phyloP scores from a whole-genome alignment of 2,113 vertebrate species.

The Rhea americana region DNA sequence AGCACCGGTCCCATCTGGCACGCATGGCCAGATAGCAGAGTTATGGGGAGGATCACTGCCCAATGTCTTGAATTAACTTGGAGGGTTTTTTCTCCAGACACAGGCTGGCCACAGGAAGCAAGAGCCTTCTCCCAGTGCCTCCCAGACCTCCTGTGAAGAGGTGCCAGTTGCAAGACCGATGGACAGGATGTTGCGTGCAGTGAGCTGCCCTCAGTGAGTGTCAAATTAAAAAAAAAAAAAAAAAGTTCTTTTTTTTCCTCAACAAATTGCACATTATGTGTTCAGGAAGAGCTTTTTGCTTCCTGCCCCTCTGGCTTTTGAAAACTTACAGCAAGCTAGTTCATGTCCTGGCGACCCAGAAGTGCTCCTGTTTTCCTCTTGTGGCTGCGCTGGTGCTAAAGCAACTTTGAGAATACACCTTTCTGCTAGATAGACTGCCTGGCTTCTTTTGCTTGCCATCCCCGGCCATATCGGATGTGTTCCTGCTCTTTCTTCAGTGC shows the following conservation, averaged over 20 bases:
- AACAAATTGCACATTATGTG: not conserved
- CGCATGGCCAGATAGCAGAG: not conserved
- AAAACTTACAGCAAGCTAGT: not conserved
- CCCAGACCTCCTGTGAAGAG: not conserved
- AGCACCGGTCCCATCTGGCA: not conserved
- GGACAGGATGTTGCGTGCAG: not conserved
- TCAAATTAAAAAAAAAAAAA: too few species aligned
- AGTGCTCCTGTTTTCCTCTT: not conserved
- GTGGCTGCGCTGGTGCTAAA: not conserved
- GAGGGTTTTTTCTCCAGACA: not conserved
- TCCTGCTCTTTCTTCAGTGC: not conserved
- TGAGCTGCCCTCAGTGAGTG: not conserved
- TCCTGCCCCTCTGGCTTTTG: not conserved
- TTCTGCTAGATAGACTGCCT: not conserved
- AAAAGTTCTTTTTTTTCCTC: not conserved
- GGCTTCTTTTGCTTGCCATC: not conserved
- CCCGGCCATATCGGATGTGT: accelerated
- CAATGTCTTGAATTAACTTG: not conserved
- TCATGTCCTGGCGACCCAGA: not conserved
- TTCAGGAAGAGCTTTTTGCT: not conserved
- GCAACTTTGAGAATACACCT: not conserved
- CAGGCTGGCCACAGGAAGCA: not conserved
- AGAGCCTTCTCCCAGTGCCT: not conserved
- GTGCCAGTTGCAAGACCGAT: not conserved
- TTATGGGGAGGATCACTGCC: not conserved